Evolutionary conservation across 2,797 vertebrate species (phyloP), one percentile per base, ranked within the genome.

Genomic region (Macropus fuliginosus): DNA sequence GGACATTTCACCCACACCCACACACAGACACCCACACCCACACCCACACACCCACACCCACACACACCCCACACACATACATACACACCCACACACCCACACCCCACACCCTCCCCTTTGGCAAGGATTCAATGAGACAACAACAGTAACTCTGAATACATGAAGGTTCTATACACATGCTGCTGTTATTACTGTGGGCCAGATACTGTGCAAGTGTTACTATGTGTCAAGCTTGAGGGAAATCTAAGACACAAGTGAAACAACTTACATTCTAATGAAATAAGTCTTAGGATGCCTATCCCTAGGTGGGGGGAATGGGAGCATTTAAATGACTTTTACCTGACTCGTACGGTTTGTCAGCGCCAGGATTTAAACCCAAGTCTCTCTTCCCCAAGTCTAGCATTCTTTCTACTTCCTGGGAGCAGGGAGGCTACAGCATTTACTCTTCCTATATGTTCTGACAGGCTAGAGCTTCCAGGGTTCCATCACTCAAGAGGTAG

Each of bases 171-270:
- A n/a, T n/a, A 18, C 5, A 66, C 62, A n/a, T 18, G 5, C 14
- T 0, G 5, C 5, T 62, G 59, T 34, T 62, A 62, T 62, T 62
- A 62, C 31, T 62, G 13, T n/a, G 59, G 13, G 31, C 31, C 59
- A 62, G n/a, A 34, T n/a, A n/a, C n/a, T 5, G 13, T 92, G 56
- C 28, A 56, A 40, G 46, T 40, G n/a, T 92, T 14, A 90, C 87
- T 54, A 28, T 18, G 40, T 62, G 59, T 92, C 74, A 95, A 92
- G 54, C 89, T 54, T 94, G 56, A 0, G 55, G 40, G 46, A 91
- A 97, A 34, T 10, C 59, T 91, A n/a, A 91, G 94, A 54, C 10
- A 91, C 91, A 50, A 81, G 91, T 74, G 54, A 56, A 74, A 57
- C n/a, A 55, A 74, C 4, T 55, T 31, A n/a, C 14, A 89, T 55